Conservation (phyloP, 2,797 vertebrate species). For the Chelmon rostratus region DNA sequence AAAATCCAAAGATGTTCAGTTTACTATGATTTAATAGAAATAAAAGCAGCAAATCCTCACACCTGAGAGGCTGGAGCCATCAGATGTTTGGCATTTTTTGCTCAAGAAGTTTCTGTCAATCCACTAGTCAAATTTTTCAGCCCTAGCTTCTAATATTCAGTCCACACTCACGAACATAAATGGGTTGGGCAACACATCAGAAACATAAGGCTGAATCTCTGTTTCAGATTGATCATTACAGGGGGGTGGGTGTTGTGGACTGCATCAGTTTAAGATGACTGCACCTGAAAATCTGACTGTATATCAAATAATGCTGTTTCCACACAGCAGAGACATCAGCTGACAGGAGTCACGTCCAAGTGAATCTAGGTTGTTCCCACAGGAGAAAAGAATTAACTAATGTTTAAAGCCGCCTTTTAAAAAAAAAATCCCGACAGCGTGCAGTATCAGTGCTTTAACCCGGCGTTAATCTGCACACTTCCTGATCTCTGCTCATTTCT, state of each 20-base stretch:
- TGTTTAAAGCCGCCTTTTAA: neutral
- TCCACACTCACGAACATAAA: neutral
- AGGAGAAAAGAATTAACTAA: neutral
- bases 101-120: constrained; percentile 4
- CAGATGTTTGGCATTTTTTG: neutral
- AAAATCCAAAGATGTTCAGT: neutral
- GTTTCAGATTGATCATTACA: neutral
- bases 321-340: neutral
- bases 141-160: neutral
- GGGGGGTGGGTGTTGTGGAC: neutral
- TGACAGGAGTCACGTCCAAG: neutral
- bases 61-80: neutral
- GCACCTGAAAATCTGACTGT: neutral
- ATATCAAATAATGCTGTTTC: neutral
- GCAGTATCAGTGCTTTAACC: constrained; percentile 19
- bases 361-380: neutral
- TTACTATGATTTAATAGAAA: neutral
- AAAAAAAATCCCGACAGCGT: constrained; percentile 7
- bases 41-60: neutral
- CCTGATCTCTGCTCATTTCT: constrained; percentile 63
- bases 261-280: neutral
- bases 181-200: neutral
- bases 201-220: neutral
- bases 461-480: constrained; percentile 56
- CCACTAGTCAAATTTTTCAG: neutral